Evolutionary conservation across 2,797 vertebrate species (phyloP).

Genomic region (Adrianichthys oophorus): DNA sequence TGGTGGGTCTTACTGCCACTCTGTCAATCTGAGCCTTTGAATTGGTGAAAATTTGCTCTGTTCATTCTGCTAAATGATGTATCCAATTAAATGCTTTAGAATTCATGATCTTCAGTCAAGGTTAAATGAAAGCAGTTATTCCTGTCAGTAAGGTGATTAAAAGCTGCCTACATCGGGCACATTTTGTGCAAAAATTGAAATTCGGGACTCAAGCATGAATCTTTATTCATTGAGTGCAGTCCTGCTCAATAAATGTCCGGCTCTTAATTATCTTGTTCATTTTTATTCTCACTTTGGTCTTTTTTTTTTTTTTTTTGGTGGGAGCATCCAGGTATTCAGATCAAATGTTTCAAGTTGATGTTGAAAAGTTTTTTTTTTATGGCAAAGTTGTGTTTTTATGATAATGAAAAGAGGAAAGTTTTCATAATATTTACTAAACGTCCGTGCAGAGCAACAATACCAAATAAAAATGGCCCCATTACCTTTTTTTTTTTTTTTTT

Average conservation of each 20-base stretch:
- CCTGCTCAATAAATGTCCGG: constrained; percentile 96
- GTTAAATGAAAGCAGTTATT: constrained; percentile 99
- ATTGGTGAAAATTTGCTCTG: constrained; percentile 99
- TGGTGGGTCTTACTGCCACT: constrained; percentile 97
- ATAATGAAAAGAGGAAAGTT: constrained; percentile 25
- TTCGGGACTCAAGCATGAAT: constrained; percentile 98
- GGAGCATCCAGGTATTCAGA: constrained; percentile 86
- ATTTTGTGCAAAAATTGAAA: constrained; percentile 99
- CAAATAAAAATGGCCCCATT: constrained; percentile 48
- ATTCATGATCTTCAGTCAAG: constrained; percentile 99
- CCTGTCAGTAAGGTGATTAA: constrained; percentile 99
- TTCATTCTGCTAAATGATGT: constrained; percentile 99
- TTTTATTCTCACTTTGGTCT: constrained; percentile 92
- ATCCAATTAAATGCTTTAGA: constrained; percentile 99
- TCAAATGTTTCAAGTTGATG: constrained; percentile 74
- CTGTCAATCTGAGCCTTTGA: constrained; percentile 99
- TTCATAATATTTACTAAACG: constrained; percentile 26
- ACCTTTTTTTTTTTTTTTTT: constrained; percentile 36
- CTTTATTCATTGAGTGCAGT: constrained; percentile 97
- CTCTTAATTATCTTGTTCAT: constrained; percentile 97
- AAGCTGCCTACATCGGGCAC: constrained; percentile 98
- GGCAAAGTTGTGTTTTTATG: constrained; percentile 28
- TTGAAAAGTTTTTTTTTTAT: constrained; percentile 9
- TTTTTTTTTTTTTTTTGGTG: constrained; percentile 76
- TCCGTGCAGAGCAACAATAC: constrained; percentile 34